Evolutionary conservation across 1,140 invertebrate genomes (phyloP), one percentile per base, ranked within the genome.

Genomic region (Dinoponera quadriceps): DNA sequence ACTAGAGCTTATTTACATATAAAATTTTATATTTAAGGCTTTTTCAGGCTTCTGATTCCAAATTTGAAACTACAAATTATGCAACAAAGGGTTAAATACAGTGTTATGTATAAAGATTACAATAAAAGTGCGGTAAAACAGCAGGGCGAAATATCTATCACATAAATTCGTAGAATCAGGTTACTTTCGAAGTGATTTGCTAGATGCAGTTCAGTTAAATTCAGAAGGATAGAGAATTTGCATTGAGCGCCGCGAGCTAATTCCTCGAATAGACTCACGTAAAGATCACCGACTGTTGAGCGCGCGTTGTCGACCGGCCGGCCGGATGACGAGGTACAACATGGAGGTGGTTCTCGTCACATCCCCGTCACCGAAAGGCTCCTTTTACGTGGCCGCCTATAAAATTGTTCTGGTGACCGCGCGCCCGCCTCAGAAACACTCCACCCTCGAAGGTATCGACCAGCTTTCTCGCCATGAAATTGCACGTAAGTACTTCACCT

Each of bases 371-470:
- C 78, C 51, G 65, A 78, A 77, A 83, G 87, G 86, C 68, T 71
- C 91, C 87, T 82, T 81, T 88, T 89, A 86, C 85, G 81, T 83
- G 75, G 78, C 88, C 63, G 84, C 13, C 92, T 94, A 94, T 94
- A 94, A 94, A 94, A 91, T 94, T 93, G 91, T 92, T 91, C 88
- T 87, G 86, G 88, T 89, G 83, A 88, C 87, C 91, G 91, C 93
- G 92, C 92, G 92, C 89, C 91, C 92, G 92, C 89, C 83, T 94
- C 93, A 94, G 93, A 94, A 90, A 90, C 91, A 84, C 90, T 94
- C 92, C 91, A 93, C 93, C 93, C 92, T 93, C 87, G 90, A 92
- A 81, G 84, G 90, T 88, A 93, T 88, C 85, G 89, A 88, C 82
- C 80, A 86, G 87, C 86, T 85, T 88, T 78, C 77, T 73, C 91